These are phyloP conservation scores for Pristionchus arcanus DNA, from an alignment of 2,888 invertebrate genomes.

Conservation along the genomic window DNA sequence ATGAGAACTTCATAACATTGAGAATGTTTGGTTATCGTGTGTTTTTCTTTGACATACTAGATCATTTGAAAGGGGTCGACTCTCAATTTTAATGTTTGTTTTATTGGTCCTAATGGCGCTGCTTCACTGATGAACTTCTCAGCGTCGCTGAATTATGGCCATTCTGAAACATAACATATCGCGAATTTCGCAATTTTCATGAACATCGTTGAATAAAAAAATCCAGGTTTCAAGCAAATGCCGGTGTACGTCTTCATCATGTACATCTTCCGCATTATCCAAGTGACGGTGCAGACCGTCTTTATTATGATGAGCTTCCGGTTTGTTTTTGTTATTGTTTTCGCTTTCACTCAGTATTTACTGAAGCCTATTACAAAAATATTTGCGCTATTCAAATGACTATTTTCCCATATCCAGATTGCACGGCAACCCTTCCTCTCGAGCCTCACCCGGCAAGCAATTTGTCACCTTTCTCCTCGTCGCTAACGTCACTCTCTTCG, in stretches of 20 bases:
- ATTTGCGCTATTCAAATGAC: background rate
- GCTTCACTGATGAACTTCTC: background rate
- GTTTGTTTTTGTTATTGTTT: constrained; percentile 52
- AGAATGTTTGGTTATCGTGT: too few relatives aligned
- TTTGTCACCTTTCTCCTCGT: constrained; percentile 77
- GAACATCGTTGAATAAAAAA: background rate
- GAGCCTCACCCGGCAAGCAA: constrained; percentile 71
- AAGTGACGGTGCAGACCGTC: constrained; percentile 76
- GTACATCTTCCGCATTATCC: constrained; percentile 70
- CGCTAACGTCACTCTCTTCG: constrained; percentile 76
- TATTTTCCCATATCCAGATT: background rate
- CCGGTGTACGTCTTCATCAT: constrained; percentile 72
- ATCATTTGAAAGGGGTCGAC: too few relatives aligned
- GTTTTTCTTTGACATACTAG: too few relatives aligned
- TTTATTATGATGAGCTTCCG: constrained; percentile 74
- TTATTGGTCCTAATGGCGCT: background rate
- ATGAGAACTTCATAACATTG: too few relatives aligned
- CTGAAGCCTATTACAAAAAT: too few relatives aligned
- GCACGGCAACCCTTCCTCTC: constrained; percentile 22
- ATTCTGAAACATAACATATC: constrained; percentile 11
- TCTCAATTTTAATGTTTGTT: background rate
- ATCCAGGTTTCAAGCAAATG: constrained; percentile 47
- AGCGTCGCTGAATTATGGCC: background rate
- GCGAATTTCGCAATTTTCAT: too few relatives aligned
- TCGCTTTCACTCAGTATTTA: too few relatives aligned